Base-by-base conservation (phyloP, 1,140 invertebrate species). In the Zelostemma sp. region DNA sequence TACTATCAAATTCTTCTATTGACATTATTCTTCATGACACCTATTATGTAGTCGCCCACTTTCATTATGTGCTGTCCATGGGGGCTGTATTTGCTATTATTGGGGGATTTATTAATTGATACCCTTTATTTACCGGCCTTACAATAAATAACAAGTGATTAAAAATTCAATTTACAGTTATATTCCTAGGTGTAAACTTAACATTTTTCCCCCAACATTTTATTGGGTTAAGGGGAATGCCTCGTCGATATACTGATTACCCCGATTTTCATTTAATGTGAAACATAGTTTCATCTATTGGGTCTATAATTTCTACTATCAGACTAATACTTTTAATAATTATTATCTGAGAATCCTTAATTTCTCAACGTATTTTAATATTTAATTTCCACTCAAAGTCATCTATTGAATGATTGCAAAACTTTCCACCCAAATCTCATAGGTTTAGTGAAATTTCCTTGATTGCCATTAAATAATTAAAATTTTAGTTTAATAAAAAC, bases 131-230 rank as follows among this genome's bases (percentile, higher is more conserved):
- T 80, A 87, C 85, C 55, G 89, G 90, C 46, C 58, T 88, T 63
- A 76, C 63, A 38, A 41, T 91, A 83, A 88, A 91, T 80, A 55
- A 76, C 40, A 83, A 80, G 67, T 79, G 75, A 76, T 81, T 88
- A 84, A 88, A 88, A 87, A 87, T 87, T 85, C 87, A 88, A 85
- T 89, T 90, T 83, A 72, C 83, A 58, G 74, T 71, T 54, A 90
- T 89, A 86, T 91, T 91, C 87, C 73, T 90, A 68, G 88, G 90
- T 57, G 88, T 91, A 68, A 92, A 92, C 87, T 68, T 92, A 86
- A 92, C 90, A n/a, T 93, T 92, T 83, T 92, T 92, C 33, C 90
- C 91, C 15, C 89, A 92, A 86, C 90, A 93, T 87, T 93, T 92
- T 80, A 85, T 92, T 88, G 91, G 91, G 16, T 81, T 92, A 86